These are phyloP conservation scores for Gymnocheta viridis DNA, from an alignment of 2,888 invertebrate genomes.

Conservation along the genomic window DNA sequence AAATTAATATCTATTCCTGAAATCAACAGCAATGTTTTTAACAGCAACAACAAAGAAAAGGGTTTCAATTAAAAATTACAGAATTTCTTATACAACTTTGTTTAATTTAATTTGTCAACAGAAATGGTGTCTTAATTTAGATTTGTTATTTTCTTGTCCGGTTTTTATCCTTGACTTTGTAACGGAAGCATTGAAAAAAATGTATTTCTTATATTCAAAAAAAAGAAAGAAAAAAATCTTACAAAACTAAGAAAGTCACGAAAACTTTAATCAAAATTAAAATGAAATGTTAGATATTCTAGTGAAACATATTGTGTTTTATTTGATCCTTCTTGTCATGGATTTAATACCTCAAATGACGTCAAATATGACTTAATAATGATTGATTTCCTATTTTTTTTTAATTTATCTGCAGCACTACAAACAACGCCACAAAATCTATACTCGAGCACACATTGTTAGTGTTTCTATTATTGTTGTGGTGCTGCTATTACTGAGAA, in stretches of 20 bases:
- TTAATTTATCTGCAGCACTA: not conserved
- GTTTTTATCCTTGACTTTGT: slow-evolving; percentile 27
- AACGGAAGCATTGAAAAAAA: not conserved
- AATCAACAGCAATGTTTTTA: not conserved
- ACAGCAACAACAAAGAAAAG: not conserved
- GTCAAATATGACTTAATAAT: slow-evolving; percentile 55
- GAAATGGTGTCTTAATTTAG: not conserved
- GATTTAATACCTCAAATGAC: slow-evolving; percentile 36
- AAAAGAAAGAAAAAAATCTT: not conserved
- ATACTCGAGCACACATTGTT: not conserved
- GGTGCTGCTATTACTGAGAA: not conserved
- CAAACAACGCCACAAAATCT: not conserved
- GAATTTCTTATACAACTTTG: not conserved
- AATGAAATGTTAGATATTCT: not conserved
- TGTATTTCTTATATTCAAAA: not conserved
- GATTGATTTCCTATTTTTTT: slow-evolving; percentile 51
- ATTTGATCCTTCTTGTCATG: not conserved
- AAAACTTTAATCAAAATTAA: not conserved
- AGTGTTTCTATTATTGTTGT: slow-evolving; percentile 11
- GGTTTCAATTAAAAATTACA: slow-evolving; percentile 10
- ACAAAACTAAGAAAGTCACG: slow-evolving; percentile 5
- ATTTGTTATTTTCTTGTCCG: not conserved
- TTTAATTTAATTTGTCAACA: slow-evolving; percentile 8
- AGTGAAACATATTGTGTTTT: not conserved
- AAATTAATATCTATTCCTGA: not conserved